phyloP scores from a whole-genome alignment of 2,113 vertebrate species.

The Phaethon lepturus region DNA sequence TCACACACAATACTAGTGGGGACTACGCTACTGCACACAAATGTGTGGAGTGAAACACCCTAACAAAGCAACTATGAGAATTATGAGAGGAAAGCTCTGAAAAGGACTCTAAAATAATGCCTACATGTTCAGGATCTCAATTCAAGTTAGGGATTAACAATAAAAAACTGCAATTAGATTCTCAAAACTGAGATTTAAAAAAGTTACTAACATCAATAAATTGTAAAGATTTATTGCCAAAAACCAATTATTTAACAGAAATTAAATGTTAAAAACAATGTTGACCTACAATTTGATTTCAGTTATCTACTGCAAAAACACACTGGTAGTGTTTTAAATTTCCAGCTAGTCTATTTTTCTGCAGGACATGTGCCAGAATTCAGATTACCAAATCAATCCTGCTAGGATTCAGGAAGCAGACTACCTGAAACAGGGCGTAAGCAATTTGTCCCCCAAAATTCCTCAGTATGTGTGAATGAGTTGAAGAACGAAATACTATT shows the following conservation, averaged over 20 bases:
- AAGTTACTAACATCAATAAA: not conserved
- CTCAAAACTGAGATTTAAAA: not conserved
- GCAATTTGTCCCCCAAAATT: accelerated
- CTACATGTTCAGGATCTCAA: not conserved
- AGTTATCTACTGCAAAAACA: not conserved
- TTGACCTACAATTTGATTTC: not conserved
- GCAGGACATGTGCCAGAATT: accelerated
- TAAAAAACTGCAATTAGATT: not conserved
- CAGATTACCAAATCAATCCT: accelerated
- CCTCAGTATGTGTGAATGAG: too few relatives aligned
- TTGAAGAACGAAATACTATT: not conserved
- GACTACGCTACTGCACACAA: not conserved
- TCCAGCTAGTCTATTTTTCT: not conserved
- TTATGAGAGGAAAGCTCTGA: not conserved
- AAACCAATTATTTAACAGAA: not conserved
- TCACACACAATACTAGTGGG: not conserved
- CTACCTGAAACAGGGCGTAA: not conserved
- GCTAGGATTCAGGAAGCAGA: not conserved
- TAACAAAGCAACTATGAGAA: not conserved
- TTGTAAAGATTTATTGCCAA: not conserved
- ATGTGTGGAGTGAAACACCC: not conserved
- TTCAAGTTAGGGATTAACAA: not conserved
- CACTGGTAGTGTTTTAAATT: not conserved
- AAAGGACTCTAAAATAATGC: not conserved
- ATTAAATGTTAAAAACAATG: not conserved